phyloP scores from a whole-genome alignment of 2,797 vertebrate species.

The Molossus alvarezi region DNA sequence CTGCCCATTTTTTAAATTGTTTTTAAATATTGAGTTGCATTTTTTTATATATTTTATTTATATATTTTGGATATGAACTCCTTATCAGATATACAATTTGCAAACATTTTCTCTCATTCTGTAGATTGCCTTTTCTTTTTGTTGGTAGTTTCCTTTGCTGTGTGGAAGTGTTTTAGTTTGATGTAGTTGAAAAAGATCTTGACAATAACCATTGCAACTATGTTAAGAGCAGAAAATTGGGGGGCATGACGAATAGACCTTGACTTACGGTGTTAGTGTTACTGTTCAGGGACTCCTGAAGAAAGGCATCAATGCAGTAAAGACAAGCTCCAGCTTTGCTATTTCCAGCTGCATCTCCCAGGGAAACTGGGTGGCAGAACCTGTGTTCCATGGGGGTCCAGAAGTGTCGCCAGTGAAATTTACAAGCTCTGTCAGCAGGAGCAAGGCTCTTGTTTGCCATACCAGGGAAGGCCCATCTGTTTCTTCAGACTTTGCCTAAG shows the following conservation, averaged over 20 bases:
- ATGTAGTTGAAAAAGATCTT: background rate
- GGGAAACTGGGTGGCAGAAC: background rate
- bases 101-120: background rate
- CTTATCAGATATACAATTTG: background rate
- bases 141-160: background rate
- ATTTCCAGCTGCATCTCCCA: background rate
- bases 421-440: slow-evolving; percentile 28
- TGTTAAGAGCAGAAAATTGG: background rate
- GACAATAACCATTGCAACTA: background rate
- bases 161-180: background rate
- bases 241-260: background rate
- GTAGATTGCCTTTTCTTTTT: background rate
- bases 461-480: slow-evolving; percentile 63
- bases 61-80: background rate
- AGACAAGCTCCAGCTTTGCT: background rate
- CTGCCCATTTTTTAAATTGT: background rate
- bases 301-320: background rate
- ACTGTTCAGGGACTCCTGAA: background rate
- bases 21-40: background rate
- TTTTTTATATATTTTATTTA: background rate
- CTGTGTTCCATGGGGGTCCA: background rate
- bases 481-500: slow-evolving; percentile 74
- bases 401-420: background rate
- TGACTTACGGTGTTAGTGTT: background rate
- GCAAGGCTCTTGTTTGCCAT: slow-evolving; percentile 3